Base-by-base conservation (phyloP, 2,113 vertebrate species). In the Solenodon paradoxus region DNA sequence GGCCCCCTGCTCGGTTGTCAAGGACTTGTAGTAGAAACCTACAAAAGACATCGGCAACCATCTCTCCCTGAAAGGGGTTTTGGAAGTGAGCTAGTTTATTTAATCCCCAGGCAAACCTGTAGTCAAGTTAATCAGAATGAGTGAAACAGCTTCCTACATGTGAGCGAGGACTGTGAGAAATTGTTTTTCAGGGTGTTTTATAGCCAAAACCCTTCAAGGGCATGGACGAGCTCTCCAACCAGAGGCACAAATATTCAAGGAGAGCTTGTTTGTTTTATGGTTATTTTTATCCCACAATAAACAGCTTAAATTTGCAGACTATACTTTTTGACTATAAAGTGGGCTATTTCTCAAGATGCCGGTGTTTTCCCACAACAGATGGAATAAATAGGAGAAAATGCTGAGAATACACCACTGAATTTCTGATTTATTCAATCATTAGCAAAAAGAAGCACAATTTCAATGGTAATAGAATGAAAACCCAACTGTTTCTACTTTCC, bases 341-440 rank as follows among this genome's bases (percentile, higher is more conserved):
- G 92, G 95, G 87, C 97, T 96, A 95, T 98, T 98, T 98, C 89
- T 98, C 97, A 95, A 93, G 92, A 94, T 96, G 94, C 80, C 9
- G 0, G 97, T 95, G 88, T 89, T 97, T 97, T 97, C 97, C 85
- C 89, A 90, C 95, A 95, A 96, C 96, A 96, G 32, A 72, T 90
- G 57, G 91, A 97, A 96, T 96, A 97, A 98, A 81, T 96, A 94
- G 80, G 63, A 94, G 82, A 98, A 97, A 97, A 95, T 96, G 78
- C 87, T 97, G 88, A 95, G 96, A 96, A 86, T 95, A 95, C 93
- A 94, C 96, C 97, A 88, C 71, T 92, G 87, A 98, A 97, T 97
- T 97, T 97, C 96, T 97, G 97, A 98, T 98, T 98, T 98, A 97
- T 98, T 97, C 97, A 97, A 92, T 98, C 97, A 98, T 98, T 98